Evolutionary conservation across 2,888 invertebrate genomes (phyloP), one percentile per base, ranked within the genome.

Genomic region (Encarsia formosa): DNA sequence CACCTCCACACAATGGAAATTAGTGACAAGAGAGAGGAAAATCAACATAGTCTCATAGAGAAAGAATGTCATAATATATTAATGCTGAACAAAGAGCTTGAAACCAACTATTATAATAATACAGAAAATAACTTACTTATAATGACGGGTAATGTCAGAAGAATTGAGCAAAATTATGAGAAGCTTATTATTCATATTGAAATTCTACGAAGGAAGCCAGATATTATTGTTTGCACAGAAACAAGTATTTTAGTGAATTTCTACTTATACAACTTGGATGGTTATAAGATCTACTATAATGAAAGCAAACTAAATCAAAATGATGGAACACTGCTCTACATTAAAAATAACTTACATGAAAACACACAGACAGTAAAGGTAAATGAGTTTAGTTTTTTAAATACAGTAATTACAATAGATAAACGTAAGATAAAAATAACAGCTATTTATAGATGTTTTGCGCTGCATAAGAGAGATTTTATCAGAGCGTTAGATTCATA

Each of bases 221-320:
- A 18, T 19, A n/a, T 48, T 3, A 40, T 40, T 8, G 40, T 48
- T 9, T 48, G 31, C 15, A 5, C n/a, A 4, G 48, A 48, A 26
- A 40, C 49, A 11, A 41, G 49, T 40, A 41, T 41, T 23, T 11
- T 49, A 32, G 9, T n/a, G n/a, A n/a, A n/a, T n/a, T n/a, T n/a
- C n/a, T n/a, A n/a, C 22, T 15, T 49, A 13, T 19, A 13, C 22
- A 29, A 32, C 22, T 16, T 49, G 15, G 4, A 19, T n/a, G 41
- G 18, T 2, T 49, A 49, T 31, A 32, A 41, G 5, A 19, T 49
- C 4, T 49, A 41, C 41, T 49, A 49, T 41, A 49, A 49, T 49
- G 1, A 49, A 20, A 49, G 40, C 37, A 19, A 20, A 15, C 5
- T 49, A 4, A 41, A 49, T 16, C 24, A 35, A 22, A 13, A 29